Evolutionary conservation across 2,888 invertebrate genomes (phyloP), one percentile per base, ranked within the genome.

Genomic region (Mythimna impura): DNA sequence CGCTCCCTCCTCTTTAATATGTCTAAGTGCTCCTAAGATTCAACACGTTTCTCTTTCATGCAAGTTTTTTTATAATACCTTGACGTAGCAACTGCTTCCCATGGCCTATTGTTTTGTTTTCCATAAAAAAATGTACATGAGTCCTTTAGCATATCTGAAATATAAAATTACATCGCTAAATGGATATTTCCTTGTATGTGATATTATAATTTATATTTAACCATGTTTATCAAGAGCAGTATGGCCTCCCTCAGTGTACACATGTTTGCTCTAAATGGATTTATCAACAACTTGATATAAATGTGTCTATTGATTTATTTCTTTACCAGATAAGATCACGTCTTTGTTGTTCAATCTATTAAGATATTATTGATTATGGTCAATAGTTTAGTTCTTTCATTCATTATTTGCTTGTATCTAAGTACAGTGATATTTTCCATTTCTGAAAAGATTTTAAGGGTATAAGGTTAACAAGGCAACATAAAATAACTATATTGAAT

Each of bases 191-290:
- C 80, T 79, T 80, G 50, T 73, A 52, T 69, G 34, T 66, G 57
- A 65, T 57, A 65, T 71, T 57, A 65, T 71, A 60, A 54, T 66
- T 65, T 76, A 78, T 61, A 76, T 75, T 71, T 82, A 25, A 64
- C 62, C 66, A 58, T 81, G 52, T 71, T 70, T 72, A 22, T 78
- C 76, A 67, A 40, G 30, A 80, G 71, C 63, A 47, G n/a, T 52
- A 36, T 61, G 74, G 50, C 78, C 86, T 84, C 82, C 73, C 70
- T 78, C 63, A 76, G 72, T 60, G 66, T 68, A 25, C 17, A 72
- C 68, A 63, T 65, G 64, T 71, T 69, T 50, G 55, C 14, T 61
- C 36, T 57, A 58, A 69, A 43, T 25, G 30, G 57, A 52, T 69
- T 71, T 54, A 65, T 66, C 20, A 22, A 62, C 17, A 55, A 60